Percentiles rank a stretch among this genome's conserved stretches.
phyloP scores from a whole-genome alignment of 2,797 vertebrate species.

The Malurus splendens region DNA sequence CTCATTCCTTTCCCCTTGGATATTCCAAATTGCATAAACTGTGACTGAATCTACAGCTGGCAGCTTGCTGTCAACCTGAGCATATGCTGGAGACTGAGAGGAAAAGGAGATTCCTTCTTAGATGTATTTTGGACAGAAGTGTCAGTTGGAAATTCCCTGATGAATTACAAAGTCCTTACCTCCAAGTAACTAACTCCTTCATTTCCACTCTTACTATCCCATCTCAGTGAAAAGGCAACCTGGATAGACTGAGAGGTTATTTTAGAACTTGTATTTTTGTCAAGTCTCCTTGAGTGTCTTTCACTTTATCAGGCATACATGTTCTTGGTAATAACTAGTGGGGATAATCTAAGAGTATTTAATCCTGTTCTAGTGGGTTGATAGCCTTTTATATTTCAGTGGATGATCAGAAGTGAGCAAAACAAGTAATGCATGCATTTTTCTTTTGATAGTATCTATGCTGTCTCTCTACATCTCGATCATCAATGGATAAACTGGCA shows the following conservation, averaged over 20 bases:
- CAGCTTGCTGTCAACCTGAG: background rate
- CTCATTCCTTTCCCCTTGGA: background rate
- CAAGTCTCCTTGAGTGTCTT: background rate
- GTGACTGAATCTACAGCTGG: background rate
- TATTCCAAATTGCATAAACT: background rate
- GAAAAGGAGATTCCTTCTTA: background rate
- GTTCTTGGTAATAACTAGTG: background rate
- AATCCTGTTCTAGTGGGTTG: background rate
- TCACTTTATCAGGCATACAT: background rate
- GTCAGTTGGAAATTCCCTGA: background rate
- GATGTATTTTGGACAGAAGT: background rate
- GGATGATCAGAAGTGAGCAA: background rate
- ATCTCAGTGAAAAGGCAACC: background rate
- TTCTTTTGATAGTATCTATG: slow-evolving; percentile 82
- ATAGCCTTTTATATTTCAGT: background rate
- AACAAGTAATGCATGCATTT: background rate
- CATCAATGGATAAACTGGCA: slow-evolving; percentile 93
- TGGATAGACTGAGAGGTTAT: background rate
- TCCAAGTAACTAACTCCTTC: background rate
- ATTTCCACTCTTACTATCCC: background rate
- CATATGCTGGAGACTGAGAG: background rate
- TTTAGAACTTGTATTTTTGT: background rate
- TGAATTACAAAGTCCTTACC: background rate
- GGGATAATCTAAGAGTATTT: background rate
- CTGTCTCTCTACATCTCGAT: slow-evolving; percentile 91